Conservation (phyloP, 2,888 invertebrate species). For the Eremobia ochroleuca region DNA sequence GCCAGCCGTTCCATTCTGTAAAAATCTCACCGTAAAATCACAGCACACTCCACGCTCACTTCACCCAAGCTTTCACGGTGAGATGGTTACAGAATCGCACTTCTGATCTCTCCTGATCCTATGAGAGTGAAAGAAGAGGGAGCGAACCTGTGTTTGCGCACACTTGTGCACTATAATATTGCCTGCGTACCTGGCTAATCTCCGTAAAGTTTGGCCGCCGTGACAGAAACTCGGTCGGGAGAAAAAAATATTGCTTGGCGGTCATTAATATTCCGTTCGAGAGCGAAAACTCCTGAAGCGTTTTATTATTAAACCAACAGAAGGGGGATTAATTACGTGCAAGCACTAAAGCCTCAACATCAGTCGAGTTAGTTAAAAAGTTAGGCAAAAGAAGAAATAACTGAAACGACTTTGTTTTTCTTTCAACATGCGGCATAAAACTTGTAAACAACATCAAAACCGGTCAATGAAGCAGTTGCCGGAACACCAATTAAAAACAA, state of each 20-base stretch:
- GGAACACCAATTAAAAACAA: constrained; percentile 38
- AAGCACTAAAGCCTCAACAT: constrained; percentile 31
- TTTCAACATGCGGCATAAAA: constrained; percentile 13
- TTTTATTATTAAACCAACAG: constrained; percentile 27
- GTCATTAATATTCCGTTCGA: neutral
- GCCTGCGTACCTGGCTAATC: neutral
- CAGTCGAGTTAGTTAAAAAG: constrained; percentile 2
- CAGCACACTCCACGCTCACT: too few relatives aligned
- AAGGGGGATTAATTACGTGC: constrained; percentile 25
- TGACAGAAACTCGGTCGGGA: neutral
- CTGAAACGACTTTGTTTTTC: constrained; percentile 45
- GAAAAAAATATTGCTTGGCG: neutral
- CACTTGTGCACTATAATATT: neutral
- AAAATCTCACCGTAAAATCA: too few relatives aligned
- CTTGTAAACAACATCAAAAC: constrained; percentile 34
- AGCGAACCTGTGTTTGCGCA: neutral
- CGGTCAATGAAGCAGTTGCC: constrained; percentile 8
- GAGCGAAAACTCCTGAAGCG: neutral
- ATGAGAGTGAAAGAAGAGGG: neutral
- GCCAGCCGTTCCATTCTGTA: neutral
- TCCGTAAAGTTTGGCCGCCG: neutral
- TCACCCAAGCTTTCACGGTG: too few relatives aligned
- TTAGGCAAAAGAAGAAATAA: constrained; percentile 21
- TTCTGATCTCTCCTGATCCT: too few relatives aligned
- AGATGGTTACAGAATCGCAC: too few relatives aligned